Conservation (phyloP, 2,113 vertebrate species). For the Lucifuga dentata region DNA sequence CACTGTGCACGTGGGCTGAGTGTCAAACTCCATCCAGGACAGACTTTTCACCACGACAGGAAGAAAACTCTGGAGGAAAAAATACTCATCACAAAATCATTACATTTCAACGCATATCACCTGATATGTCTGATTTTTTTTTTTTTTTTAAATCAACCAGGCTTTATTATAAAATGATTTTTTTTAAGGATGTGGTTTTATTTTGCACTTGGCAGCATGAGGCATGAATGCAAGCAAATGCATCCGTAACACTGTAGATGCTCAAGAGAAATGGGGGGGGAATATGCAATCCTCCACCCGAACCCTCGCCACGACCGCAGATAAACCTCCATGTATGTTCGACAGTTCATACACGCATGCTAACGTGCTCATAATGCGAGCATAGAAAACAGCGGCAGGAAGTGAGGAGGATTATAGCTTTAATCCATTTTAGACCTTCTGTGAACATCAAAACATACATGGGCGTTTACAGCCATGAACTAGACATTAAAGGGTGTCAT, state of each 20-base stretch:
- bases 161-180: background rate
- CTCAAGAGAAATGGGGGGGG: background rate
- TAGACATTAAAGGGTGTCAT: conserved; percentile 18
- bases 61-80: too few species aligned
- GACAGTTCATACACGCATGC: conserved; percentile 8
- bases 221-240: background rate
- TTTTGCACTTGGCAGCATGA: background rate
- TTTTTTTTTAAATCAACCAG: background rate
- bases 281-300: background rate
- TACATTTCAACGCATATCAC: too few species aligned
- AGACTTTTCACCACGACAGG: too few species aligned
- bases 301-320: too few species aligned
- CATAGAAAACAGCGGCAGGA: conserved; percentile 1
- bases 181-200: background rate
- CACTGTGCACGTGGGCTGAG: too few species aligned
- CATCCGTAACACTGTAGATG: background rate
- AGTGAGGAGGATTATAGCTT: conserved; percentile 41
- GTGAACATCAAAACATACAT: conserved; percentile 2
- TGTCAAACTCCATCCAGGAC: too few species aligned
- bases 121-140: too few species aligned
- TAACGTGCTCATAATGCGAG: conserved; percentile 29
- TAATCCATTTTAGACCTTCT: conserved; percentile 58
- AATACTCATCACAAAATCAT: too few species aligned
- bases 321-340: conserved; percentile 6
- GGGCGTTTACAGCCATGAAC: background rate